A percentile compares a stretch with the other conserved stretches of the same genome.
These are phyloP conservation scores for Phylloscopus collybita DNA, from an alignment of 2,797 vertebrate species.

Conservation along the genomic window DNA sequence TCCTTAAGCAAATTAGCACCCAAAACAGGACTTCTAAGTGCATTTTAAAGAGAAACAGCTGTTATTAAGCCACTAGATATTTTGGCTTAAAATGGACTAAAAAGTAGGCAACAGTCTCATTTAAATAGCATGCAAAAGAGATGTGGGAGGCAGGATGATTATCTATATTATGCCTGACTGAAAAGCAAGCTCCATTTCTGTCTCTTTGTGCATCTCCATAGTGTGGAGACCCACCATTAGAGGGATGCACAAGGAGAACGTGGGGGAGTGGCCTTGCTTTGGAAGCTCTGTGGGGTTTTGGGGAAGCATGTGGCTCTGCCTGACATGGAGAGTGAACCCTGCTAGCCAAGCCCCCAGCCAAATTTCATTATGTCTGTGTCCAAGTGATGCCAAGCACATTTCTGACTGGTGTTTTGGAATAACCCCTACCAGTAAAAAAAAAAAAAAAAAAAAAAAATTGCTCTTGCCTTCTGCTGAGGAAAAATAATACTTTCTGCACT, in stretches of 20 bases:
- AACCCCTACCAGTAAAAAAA: not conserved
- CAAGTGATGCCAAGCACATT: not conserved
- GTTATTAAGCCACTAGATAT: not conserved
- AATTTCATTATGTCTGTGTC: accelerated
- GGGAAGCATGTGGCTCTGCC: not conserved
- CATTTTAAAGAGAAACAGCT: conserved; percentile 17
- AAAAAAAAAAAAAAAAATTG: not conserved
- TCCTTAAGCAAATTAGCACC: not conserved
- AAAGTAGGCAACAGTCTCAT: not conserved
- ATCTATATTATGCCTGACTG: not conserved
- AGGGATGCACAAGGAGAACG: not conserved
- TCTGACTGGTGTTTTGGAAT: not conserved
- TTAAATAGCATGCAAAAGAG: not conserved
- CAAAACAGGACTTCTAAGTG: conserved; percentile 1
- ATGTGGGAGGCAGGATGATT: not conserved
- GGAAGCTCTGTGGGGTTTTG: not conserved
- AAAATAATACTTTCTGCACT: not conserved
- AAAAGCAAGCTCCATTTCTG: not conserved
- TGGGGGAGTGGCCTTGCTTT: not conserved
- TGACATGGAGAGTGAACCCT: too few relatives aligned
- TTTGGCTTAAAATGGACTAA: not conserved
- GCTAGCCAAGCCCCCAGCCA: not conserved
- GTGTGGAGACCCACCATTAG: not conserved
- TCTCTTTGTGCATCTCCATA: not conserved
- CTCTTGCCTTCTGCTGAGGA: not conserved